These are phyloP conservation scores for Myrmophylax atrothorax DNA, from an alignment of 2,113 vertebrate species.

Conservation along the genomic window DNA sequence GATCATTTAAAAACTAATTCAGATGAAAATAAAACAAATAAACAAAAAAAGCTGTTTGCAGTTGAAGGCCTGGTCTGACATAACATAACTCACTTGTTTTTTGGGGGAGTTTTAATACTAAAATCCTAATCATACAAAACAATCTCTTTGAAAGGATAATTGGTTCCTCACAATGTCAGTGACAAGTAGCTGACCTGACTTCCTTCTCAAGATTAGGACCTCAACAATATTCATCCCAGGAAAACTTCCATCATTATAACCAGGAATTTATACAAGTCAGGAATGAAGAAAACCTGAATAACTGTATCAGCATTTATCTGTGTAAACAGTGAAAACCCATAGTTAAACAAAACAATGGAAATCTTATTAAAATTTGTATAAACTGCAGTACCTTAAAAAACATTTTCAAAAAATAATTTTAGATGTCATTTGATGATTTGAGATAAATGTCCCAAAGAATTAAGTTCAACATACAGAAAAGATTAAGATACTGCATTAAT, in stretches of 20 bases:
- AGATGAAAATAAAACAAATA: neutral
- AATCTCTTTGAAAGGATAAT: neutral
- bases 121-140: neutral
- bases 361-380: neutral
- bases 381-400: neutral
- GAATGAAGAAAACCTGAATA: neutral
- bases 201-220: neutral
- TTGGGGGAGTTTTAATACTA: neutral
- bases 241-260: neutral
- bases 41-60: neutral
- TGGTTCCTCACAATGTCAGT: neutral
- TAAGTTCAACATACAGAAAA: neutral
- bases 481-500: neutral
- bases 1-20: neutral
- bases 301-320: neutral
- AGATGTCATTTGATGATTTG: neutral
- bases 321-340: neutral
- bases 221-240: neutral
- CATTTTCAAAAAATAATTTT: neutral
- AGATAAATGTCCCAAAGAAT: neutral
- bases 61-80: neutral
- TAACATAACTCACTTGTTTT: neutral
- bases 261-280: neutral
- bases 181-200: neutral
- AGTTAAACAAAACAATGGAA: neutral